phyloP scores from a whole-genome alignment of 2,888 invertebrate species.

The Conomelus anceps region DNA sequence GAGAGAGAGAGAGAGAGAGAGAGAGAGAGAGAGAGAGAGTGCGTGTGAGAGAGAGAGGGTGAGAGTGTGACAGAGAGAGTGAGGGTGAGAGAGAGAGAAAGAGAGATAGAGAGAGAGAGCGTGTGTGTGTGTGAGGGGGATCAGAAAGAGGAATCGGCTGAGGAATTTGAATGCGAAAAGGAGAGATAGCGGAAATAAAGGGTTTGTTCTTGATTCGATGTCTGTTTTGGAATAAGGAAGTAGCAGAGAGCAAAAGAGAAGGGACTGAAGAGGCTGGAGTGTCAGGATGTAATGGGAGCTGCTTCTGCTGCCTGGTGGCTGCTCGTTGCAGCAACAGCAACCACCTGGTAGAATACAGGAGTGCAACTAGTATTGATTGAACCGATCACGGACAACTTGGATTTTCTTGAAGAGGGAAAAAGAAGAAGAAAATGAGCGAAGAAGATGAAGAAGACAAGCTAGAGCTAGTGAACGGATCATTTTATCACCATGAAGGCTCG shows the following conservation, averaged over 20 bases:
- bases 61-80: background rate
- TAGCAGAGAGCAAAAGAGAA: background rate
- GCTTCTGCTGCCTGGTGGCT: background rate
- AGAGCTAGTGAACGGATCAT: background rate
- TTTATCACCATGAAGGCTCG: background rate
- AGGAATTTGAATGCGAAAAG: background rate
- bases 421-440: background rate
- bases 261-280: background rate
- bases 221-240: background rate
- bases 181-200: background rate
- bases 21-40: no score
- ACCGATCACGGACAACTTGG: no score
- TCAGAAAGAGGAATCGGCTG: background rate
- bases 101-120: background rate
- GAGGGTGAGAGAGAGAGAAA: background rate
- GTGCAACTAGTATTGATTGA: background rate
- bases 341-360: background rate
- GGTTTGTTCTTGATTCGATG: background rate
- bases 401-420: no score
- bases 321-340: background rate
- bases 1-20: no score
- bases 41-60: background rate
- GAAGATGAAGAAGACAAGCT: background rate
- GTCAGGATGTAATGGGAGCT: background rate
- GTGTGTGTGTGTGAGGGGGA: background rate